Percentiles rank a stretch among this genome's conserved stretches.
Evolutionary conservation across 2,797 vertebrate species (phyloP).

Genomic region (Ctenopoma multispine): DNA sequence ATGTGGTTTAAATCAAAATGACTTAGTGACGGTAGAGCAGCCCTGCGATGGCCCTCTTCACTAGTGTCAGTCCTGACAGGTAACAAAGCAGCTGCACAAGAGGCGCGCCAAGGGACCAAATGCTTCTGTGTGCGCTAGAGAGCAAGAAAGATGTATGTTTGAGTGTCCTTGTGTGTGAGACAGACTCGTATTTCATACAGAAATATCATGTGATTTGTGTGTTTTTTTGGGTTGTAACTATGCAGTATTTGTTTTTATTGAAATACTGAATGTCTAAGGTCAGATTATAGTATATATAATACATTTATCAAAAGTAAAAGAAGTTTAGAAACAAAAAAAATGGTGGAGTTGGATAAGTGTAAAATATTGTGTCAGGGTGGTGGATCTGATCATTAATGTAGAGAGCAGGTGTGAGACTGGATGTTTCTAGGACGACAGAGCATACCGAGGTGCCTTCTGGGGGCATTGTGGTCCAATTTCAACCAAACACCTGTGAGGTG

Average conservation of each 20-base stretch:
- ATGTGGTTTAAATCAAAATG: conserved; percentile 68
- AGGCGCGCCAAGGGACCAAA: conserved; percentile 27
- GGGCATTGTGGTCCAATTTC: conserved; percentile 48
- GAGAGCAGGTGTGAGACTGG: conserved; percentile 54
- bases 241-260: background rate
- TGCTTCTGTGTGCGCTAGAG: conserved; percentile 23
- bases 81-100: conserved; percentile 70
- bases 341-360: background rate
- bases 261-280: background rate
- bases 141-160: conserved; percentile 1
- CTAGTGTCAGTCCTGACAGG: conserved; percentile 66
- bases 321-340: background rate
- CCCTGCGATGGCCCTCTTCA: conserved; percentile 51
- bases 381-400: conserved; percentile 42
- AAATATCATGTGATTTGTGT: background rate
- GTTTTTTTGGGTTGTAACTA: background rate
- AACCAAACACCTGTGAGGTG: conserved; percentile 32
- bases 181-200: background rate
- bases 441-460: conserved; percentile 36
- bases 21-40: conserved; percentile 67
- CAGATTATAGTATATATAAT: background rate
- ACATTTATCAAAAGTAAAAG: background rate
- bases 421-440: conserved; percentile 57
- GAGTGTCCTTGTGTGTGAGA: background rate
- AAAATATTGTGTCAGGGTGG: conserved; percentile 18